Evolutionary conservation across 2,888 invertebrate genomes (phyloP).

Genomic region (Drosophila koepferae): DNA sequence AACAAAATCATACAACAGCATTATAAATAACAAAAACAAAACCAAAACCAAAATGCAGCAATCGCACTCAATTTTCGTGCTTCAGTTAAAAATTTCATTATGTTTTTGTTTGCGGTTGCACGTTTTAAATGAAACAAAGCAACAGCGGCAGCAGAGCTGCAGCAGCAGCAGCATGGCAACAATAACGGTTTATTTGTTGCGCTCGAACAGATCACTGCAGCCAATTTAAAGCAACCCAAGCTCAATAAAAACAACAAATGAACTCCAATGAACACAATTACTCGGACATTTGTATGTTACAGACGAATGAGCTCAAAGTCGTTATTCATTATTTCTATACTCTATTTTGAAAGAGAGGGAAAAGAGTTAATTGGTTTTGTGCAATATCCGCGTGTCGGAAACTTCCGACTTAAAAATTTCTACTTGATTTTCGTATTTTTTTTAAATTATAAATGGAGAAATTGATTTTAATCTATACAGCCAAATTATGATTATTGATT

Average conservation of each 20-base stretch:
- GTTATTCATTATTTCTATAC: constrained; percentile 26
- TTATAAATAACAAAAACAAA: constrained; percentile 26
- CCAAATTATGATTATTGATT: not conserved
- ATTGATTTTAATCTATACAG: not conserved
- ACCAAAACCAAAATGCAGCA: constrained; percentile 44
- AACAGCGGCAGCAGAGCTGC: not conserved
- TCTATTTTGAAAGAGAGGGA: not conserved
- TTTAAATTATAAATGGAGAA: not conserved
- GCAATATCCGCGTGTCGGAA: constrained; percentile 3
- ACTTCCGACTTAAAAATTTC: constrained; percentile 3
- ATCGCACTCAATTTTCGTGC: constrained; percentile 77
- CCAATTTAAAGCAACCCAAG: constrained; percentile 61
- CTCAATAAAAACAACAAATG: constrained; percentile 57
- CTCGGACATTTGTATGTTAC: constrained; percentile 57
- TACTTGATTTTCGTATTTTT: not conserved
- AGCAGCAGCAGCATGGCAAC: constrained; percentile 34
- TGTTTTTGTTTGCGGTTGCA: constrained; percentile 72
- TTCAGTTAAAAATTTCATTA: constrained; percentile 77
- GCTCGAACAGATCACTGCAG: constrained; percentile 60
- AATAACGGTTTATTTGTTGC: constrained; percentile 58
- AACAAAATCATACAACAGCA: constrained; percentile 43
- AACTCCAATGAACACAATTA: constrained; percentile 67
- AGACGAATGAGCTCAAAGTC: constrained; percentile 48
- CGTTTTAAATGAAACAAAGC: constrained; percentile 61
- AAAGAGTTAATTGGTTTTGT: constrained; percentile 13